Percentiles rank a stretch among this genome's conserved stretches.
Conservation (phyloP, 2,797 vertebrate genomes). For the Thalassophryne amazonica region DNA sequence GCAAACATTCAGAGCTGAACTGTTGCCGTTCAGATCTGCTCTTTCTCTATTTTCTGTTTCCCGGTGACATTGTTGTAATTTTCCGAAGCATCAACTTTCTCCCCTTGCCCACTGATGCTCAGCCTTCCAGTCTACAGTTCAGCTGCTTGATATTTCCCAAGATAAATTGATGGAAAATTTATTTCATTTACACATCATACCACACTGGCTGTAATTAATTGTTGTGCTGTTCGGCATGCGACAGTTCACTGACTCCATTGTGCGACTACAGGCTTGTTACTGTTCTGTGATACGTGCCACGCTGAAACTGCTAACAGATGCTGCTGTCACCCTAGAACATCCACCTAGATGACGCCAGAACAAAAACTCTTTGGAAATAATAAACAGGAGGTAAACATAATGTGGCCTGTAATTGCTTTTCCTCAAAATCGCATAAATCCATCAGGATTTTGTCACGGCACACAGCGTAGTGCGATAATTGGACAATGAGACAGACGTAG, state of each 20-base stretch:
- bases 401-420: no score
- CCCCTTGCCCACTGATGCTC: constrained; percentile 59
- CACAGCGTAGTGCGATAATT: no score
- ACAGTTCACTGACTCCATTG: constrained; percentile 78
- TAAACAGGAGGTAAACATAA: constrained; percentile 4
- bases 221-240: constrained; percentile 64
- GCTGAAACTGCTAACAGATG: constrained; percentile 57
- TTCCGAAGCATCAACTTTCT: constrained; percentile 59
- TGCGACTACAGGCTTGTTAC: constrained; percentile 51
- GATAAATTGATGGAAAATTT: constrained; percentile 77
- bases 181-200: constrained; percentile 79
- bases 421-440: no score
- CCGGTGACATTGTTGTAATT: constrained; percentile 56
- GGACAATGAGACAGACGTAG: no score
- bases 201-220: constrained; percentile 80
- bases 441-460: no score
- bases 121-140: constrained; percentile 61
- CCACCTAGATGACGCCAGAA: constrained; percentile 46
- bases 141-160: constrained; percentile 68
- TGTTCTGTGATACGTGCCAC: constrained; percentile 44
- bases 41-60: constrained; percentile 15
- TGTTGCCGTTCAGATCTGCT: constrained; percentile 2
- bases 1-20: constrained; percentile 27
- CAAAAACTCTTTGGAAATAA: constrained; percentile 37
- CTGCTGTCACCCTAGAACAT: constrained; percentile 48